phyloP scores from a whole-genome alignment of 1,140 invertebrate species.

The Ctenoplectra terminalis region DNA sequence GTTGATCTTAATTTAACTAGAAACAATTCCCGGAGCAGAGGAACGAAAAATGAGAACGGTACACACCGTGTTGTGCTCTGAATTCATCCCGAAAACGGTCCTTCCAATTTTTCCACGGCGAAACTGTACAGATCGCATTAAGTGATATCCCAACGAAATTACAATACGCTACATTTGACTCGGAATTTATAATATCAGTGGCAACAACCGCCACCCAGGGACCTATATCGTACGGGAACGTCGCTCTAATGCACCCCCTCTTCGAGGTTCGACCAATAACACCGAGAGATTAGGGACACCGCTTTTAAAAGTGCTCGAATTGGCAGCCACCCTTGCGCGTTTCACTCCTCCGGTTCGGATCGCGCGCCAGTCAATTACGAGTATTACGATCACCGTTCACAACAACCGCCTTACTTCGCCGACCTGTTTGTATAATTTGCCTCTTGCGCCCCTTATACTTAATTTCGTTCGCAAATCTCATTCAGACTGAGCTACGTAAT shows the following conservation, averaged over 20 bases:
- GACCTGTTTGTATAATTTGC: not conserved
- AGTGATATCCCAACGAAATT: conserved; percentile 73
- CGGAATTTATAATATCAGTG: conserved; percentile 74
- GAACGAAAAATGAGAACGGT: not conserved
- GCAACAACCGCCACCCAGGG: conserved; percentile 58
- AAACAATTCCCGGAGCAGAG: conserved; percentile 34
- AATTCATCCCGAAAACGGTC: conserved; percentile 34
- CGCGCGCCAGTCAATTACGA: conserved; percentile 57
- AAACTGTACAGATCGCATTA: conserved; percentile 72
- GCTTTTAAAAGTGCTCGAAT: conserved; percentile 61
- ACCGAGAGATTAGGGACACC: conserved; percentile 57
- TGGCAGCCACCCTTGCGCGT: conserved; percentile 40
- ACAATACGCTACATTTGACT: conserved; percentile 77
- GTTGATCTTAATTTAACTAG: conserved; percentile 61
- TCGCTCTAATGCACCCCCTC: conserved; percentile 63
- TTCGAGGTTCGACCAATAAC: conserved; percentile 62
- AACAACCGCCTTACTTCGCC: conserved; percentile 12
- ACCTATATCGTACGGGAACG: conserved; percentile 58
- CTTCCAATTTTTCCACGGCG: conserved; percentile 52
- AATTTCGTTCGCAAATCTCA: conserved; percentile 12
- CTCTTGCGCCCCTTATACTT: not conserved
- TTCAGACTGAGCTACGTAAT: not conserved
- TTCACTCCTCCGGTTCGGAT: conserved; percentile 27
- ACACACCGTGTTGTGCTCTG: not conserved
- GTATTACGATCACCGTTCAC: conserved; percentile 39